Percentiles rank a stretch among this genome's conserved stretches.
Evolutionary conservation across 2,888 invertebrate species (phyloP).

Genomic region (Thereva unica): DNA sequence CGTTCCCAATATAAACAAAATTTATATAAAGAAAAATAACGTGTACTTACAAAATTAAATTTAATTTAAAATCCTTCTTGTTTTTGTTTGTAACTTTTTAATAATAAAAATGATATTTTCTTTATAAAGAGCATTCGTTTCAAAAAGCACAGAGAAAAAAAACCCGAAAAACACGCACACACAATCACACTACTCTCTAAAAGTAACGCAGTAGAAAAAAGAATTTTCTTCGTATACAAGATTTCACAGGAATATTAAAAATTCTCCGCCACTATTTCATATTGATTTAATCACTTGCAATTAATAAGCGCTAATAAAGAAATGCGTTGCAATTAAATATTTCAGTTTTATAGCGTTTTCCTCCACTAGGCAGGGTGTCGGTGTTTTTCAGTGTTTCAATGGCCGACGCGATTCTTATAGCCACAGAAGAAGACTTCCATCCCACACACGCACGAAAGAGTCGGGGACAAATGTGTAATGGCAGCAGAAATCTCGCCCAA

Average conservation of each 20-base stretch:
- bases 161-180: constrained; percentile 17
- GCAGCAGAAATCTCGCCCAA: no score
- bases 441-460: background rate
- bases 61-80: no score
- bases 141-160: background rate
- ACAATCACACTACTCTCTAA: constrained; percentile 8
- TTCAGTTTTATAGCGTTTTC: background rate
- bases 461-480: no score
- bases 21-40: background rate
- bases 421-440: background rate
- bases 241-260: constrained; percentile 21
- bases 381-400: constrained; percentile 21
- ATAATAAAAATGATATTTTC: no score
- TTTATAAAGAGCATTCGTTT: no score
- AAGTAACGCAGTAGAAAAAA: constrained; percentile 12
- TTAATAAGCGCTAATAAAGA: background rate
- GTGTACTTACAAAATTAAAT: no score
- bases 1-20: constrained; percentile 38
- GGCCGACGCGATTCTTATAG: constrained; percentile 27
- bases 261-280: constrained; percentile 19
- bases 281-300: constrained; percentile 18
- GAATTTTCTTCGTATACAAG: constrained; percentile 27
- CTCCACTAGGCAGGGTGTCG: constrained; percentile 11
- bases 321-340: background rate
- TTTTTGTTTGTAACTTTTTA: no score